Conservation (phyloP, 2,797 vertebrate genomes). For the Cuculus canorus region DNA sequence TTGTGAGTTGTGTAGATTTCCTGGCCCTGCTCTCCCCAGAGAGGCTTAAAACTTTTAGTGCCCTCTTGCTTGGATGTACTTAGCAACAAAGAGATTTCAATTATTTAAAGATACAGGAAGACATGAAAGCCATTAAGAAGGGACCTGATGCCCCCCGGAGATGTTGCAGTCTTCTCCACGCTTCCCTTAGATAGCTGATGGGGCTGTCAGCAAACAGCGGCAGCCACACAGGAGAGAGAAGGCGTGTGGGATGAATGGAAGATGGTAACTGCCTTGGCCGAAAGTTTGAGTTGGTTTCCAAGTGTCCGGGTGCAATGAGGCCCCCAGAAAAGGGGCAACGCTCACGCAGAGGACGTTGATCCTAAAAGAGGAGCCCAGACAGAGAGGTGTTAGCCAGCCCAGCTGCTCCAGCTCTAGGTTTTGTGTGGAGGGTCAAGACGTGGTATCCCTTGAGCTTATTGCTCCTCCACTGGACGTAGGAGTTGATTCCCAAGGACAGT, state of each 20-base stretch:
- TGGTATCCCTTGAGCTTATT: background rate
- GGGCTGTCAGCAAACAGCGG: background rate
- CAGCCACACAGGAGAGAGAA: background rate
- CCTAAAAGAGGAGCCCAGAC: background rate
- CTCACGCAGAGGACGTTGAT: background rate
- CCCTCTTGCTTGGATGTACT: constrained; percentile 18
- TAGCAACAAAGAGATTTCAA: constrained; percentile 53
- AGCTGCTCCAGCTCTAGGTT: no score
- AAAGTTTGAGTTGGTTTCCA: background rate
- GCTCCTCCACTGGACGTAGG: fast-evolving
- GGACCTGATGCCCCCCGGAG: background rate
- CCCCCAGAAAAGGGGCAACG: background rate
- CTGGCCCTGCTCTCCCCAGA: constrained; percentile 1
- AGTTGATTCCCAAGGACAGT: fast-evolving
- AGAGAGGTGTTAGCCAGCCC: background rate
- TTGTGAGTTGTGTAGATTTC: constrained; percentile 30
- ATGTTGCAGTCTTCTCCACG: background rate
- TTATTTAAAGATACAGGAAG: constrained; percentile 54
- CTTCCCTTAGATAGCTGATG: background rate
- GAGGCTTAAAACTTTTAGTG: constrained; percentile 46
- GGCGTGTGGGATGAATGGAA: background rate
- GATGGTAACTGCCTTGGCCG: background rate
- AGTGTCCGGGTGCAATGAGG: background rate
- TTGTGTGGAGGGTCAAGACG: background rate
- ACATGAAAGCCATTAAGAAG: constrained; percentile 42